Percentiles rank a stretch among this genome's conserved stretches.
Conservation (phyloP, 1,140 invertebrate genomes). For the Pachyrhynchus sulphureomaculatus region DNA sequence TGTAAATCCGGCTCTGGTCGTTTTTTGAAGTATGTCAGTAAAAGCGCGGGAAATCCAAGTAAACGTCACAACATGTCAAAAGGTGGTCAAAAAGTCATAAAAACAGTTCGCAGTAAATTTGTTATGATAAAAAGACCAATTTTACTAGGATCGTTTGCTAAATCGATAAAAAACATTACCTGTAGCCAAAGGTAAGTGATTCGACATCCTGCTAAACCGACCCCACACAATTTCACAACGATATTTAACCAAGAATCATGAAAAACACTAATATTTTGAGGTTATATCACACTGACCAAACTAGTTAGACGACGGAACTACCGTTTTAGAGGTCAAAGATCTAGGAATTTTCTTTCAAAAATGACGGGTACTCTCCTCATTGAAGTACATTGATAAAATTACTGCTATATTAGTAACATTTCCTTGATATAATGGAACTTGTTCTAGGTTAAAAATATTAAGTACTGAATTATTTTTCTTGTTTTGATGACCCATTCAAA, state of each 20-base stretch:
- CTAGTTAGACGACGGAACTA: background rate
- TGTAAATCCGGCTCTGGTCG: too few relatives aligned
- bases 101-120: conserved; percentile 17
- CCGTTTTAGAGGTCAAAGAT: conserved; percentile 1
- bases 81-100: background rate
- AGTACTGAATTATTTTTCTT: too few relatives aligned
- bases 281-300: background rate
- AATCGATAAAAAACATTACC: conserved; percentile 35
- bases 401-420: too few relatives aligned
- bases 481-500: too few relatives aligned
- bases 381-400: too few relatives aligned
- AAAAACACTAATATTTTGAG: background rate
- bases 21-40: too few relatives aligned
- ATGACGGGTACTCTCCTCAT: background rate
- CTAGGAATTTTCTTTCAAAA: background rate
- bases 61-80: background rate
- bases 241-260: background rate
- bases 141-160: conserved; percentile 10
- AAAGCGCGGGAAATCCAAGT: background rate
- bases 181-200: conserved; percentile 44
- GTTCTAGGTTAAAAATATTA: too few relatives aligned
- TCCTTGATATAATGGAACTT: too few relatives aligned
- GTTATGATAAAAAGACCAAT: conserved; percentile 6
- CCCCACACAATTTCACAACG: conserved; percentile 22
- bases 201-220: conserved; percentile 32